These are phyloP conservation scores for Geotrypetes seraphini DNA, from an alignment of 2,797 vertebrate species.

Conservation along the genomic window DNA sequence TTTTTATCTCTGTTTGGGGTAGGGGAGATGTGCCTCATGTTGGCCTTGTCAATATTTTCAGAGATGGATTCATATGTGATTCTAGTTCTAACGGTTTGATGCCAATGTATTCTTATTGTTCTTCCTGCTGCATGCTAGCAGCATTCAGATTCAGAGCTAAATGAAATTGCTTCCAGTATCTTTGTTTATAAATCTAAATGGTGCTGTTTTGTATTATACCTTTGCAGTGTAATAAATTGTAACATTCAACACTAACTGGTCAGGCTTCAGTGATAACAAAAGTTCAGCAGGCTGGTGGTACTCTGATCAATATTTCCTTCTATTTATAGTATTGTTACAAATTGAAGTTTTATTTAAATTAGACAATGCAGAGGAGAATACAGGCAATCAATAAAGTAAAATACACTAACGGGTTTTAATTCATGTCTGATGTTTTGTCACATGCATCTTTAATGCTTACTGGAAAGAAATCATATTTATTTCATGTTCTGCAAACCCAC, in stretches of 20 bases:
- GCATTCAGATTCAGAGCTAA: not conserved
- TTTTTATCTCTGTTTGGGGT: too few species aligned
- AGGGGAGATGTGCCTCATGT: too few species aligned
- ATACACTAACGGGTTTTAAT: constrained; percentile 52
- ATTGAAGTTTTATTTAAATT: constrained; percentile 67
- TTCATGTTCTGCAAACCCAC: not conserved
- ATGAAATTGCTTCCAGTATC: constrained; percentile 11
- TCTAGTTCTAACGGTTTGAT: too few species aligned
- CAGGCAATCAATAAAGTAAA: constrained; percentile 45
- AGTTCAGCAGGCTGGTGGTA: constrained; percentile 39
- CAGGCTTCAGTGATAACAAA: constrained; percentile 52
- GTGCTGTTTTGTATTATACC: constrained; percentile 27
- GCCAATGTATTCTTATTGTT: too few species aligned
- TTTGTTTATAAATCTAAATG: constrained; percentile 30
- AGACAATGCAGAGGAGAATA: constrained; percentile 36
- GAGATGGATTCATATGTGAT: too few species aligned
- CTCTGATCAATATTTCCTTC: constrained; percentile 50
- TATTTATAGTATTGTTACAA: constrained; percentile 60
- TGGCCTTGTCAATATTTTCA: too few species aligned
- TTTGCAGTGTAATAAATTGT: constrained; percentile 45
- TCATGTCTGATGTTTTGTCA: constrained; percentile 27
- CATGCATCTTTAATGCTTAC: constrained; percentile 21
- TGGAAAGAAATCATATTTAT: constrained; percentile 22
- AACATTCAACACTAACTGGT: constrained; percentile 44
- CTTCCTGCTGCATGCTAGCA: constrained; percentile 15